Conservation (phyloP, 2,888 invertebrate species). For the Mythimna loreyi region DNA sequence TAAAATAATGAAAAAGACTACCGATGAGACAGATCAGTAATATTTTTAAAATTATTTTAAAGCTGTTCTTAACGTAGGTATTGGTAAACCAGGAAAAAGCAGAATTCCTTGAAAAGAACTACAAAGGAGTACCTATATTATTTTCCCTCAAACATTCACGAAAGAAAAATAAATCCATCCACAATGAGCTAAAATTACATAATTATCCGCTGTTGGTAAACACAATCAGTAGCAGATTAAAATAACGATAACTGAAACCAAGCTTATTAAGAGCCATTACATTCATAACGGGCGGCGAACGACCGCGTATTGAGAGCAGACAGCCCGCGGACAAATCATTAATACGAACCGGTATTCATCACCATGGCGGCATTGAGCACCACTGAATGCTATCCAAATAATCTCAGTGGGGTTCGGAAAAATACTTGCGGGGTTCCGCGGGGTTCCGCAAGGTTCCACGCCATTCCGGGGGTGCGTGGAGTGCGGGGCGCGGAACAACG, state of each 20-base stretch:
- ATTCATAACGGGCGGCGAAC: slow-evolving; percentile 67
- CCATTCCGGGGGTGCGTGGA: slow-evolving; percentile 47
- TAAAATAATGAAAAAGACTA: no score
- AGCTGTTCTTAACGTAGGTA: not conserved
- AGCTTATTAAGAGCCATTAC: slow-evolving; percentile 74
- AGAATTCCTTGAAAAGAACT: not conserved
- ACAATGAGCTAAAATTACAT: not conserved
- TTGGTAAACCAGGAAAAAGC: not conserved
- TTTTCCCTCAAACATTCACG: no score
- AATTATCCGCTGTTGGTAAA: not conserved
- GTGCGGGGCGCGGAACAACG: slow-evolving; percentile 81
- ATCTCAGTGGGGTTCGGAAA: slow-evolving; percentile 78
- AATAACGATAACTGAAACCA: slow-evolving; percentile 56
- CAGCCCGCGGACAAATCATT: slow-evolving; percentile 84
- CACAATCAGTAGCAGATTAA: slow-evolving; percentile 18
- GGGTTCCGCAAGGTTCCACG: slow-evolving; percentile 45
- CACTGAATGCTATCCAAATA: slow-evolving; percentile 84
- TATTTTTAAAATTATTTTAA: not conserved
- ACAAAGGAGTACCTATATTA: no score
- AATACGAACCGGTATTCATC: slow-evolving; percentile 86
- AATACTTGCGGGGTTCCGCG: slow-evolving; percentile 59
- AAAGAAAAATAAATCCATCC: not conserved
- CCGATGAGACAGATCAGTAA: no score
- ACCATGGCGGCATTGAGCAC: slow-evolving; percentile 81
- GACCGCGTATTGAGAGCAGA: slow-evolving; percentile 68